Conservation (phyloP, 2,113 vertebrate genomes). For the Spea bombifrons region DNA sequence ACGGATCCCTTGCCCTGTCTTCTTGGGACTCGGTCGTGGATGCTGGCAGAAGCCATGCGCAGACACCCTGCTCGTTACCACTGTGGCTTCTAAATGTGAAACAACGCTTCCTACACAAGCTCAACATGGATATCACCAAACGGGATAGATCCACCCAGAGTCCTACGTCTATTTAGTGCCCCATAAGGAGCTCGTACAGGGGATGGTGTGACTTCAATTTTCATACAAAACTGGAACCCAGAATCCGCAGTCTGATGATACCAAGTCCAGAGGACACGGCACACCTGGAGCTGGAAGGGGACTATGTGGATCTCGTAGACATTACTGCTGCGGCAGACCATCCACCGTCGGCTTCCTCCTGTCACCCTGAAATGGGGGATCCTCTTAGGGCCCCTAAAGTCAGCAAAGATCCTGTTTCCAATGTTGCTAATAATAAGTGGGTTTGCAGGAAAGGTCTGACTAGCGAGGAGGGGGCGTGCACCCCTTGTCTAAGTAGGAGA, state of each 20-base stretch:
- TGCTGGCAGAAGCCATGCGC: slow-evolving; percentile 2
- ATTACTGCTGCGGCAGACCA: slow-evolving; percentile 55
- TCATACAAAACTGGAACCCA: slow-evolving; percentile 58
- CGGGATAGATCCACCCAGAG: too few relatives aligned
- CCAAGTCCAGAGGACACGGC: slow-evolving; percentile 64
- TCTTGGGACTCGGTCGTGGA: slow-evolving; percentile 18
- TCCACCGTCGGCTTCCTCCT: slow-evolving; percentile 6
- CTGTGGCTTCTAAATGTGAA: slow-evolving; percentile 14
- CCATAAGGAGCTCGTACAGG: not conserved
- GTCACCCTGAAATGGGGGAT: slow-evolving; percentile 38
- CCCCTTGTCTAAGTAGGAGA: slow-evolving; percentile 64
- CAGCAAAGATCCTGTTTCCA: slow-evolving; percentile 15
- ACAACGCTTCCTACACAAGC: not conserved
- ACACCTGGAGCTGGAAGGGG: slow-evolving; percentile 72
- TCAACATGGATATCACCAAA: not conserved
- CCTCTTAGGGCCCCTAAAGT: not conserved
- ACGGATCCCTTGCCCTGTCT: not conserved
- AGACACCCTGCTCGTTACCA: slow-evolving; percentile 15
- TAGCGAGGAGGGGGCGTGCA: slow-evolving; percentile 70
- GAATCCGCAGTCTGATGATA: slow-evolving; percentile 54
- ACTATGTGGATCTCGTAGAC: slow-evolving; percentile 81
- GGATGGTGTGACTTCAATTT: slow-evolving; percentile 58
- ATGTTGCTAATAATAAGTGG: not conserved
- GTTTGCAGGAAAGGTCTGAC: slow-evolving; percentile 52
- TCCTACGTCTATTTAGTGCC: not conserved